These are phyloP conservation scores for Eupithecia tripunctaria DNA, from an alignment of 2,888 invertebrate species.

Conservation along the genomic window DNA sequence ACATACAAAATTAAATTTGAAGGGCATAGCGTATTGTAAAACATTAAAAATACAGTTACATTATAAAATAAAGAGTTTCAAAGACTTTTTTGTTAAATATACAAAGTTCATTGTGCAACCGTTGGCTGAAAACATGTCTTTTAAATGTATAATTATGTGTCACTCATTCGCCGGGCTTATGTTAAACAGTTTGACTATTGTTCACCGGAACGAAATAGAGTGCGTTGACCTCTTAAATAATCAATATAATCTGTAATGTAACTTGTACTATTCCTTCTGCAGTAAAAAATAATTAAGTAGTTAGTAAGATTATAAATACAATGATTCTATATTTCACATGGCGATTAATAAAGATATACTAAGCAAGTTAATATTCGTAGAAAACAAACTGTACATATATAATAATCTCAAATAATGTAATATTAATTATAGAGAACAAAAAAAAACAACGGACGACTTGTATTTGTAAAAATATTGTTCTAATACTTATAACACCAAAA, in stretches of 20 bases:
- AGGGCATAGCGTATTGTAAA: neutral
- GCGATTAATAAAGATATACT: neutral
- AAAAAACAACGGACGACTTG: too few relatives aligned
- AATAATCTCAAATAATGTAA: neutral
- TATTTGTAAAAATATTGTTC: neutral
- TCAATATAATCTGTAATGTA: constrained; percentile 3
- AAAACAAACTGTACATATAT: too few relatives aligned
- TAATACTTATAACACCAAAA: neutral
- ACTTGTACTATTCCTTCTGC: neutral
- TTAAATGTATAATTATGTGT: constrained; percentile 7
- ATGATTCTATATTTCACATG: neutral
- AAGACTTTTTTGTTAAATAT: neutral
- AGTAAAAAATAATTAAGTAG: neutral
- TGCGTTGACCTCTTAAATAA: constrained; percentile 13
- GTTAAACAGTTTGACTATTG: constrained; percentile 43
- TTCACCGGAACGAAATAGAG: constrained; percentile 29
- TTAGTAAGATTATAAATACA: neutral
- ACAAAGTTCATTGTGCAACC: constrained; percentile 1
- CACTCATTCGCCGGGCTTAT: constrained; percentile 34
- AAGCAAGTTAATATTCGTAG: neutral
- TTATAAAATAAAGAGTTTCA: neutral
- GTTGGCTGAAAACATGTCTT: constrained; percentile 3
- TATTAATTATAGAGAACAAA: too few relatives aligned
- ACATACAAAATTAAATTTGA: neutral
- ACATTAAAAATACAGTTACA: neutral